Evolutionary conservation across 1,140 invertebrate species (phyloP).

Genomic region (Mercenaria mercenaria): DNA sequence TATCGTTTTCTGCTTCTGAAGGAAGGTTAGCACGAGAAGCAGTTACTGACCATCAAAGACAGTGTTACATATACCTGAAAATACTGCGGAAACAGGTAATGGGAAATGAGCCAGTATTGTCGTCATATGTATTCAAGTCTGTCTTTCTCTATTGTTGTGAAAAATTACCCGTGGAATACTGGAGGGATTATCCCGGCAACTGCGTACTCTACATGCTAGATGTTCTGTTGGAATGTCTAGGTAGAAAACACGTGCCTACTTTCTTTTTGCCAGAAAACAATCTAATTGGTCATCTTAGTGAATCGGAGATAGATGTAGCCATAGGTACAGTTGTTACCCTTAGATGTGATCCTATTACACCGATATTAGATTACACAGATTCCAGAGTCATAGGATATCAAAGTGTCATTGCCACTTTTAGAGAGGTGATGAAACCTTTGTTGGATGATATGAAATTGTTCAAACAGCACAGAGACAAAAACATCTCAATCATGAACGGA

Average conservation of each 20-base stretch:
- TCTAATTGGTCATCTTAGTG: constrained; percentile 46
- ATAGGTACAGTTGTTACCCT: background rate
- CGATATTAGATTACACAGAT: constrained; percentile 53
- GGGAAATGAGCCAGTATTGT: background rate
- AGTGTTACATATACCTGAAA: constrained; percentile 65
- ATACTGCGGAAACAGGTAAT: constrained; percentile 55
- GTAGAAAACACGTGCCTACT: constrained; percentile 31
- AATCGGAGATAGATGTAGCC: constrained; percentile 37
- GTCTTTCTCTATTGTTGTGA: constrained; percentile 68
- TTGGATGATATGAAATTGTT: constrained; percentile 59
- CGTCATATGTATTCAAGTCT: constrained; percentile 49
- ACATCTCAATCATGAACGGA: constrained; percentile 15
- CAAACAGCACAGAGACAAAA: constrained; percentile 40
- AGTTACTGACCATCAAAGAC: constrained; percentile 65
- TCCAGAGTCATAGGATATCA: constrained; percentile 43
- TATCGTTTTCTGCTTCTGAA: constrained; percentile 66
- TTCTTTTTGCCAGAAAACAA: constrained; percentile 49
- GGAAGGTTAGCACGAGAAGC: constrained; percentile 42
- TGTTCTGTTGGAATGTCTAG: constrained; percentile 16
- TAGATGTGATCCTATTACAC: constrained; percentile 26
- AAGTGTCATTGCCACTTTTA: constrained; percentile 47
- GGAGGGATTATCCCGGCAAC: constrained; percentile 57
- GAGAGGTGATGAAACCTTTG: constrained; percentile 36
- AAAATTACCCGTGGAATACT: constrained; percentile 46
- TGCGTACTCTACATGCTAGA: constrained; percentile 64